Conservation (phyloP, 2,888 invertebrate species). For the Nebria brevicollis region DNA sequence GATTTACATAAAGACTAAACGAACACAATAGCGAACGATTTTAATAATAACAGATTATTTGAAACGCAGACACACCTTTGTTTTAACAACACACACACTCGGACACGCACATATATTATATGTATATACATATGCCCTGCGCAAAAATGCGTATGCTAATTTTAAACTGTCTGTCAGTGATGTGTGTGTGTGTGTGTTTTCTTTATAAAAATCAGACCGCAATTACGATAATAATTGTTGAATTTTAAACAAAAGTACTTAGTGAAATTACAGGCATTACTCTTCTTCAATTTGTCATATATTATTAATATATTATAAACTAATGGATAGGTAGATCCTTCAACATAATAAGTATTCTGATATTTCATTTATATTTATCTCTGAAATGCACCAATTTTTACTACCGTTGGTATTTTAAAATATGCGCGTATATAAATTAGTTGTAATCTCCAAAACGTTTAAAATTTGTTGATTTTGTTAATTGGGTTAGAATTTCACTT, state of each 20-base stretch:
- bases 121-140: not conserved
- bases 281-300: not conserved
- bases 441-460: no score
- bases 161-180: not conserved
- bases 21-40: constrained; percentile 31
- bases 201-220: not conserved
- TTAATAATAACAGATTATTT: constrained; percentile 41
- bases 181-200: not conserved
- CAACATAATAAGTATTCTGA: not conserved
- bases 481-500: not conserved
- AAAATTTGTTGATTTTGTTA: not conserved
- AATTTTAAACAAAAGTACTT: not conserved
- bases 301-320: constrained; percentile 1
- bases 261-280: not conserved
- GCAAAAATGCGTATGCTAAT: not conserved
- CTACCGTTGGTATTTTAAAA: no score
- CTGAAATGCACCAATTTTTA: no score
- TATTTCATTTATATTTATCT: no score
- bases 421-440: no score
- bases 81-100: not conserved
- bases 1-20: constrained; percentile 40
- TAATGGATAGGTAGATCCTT: not conserved
- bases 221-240: constrained; percentile 1
- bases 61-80: constrained; percentile 31
- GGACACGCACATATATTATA: no score